Evolutionary conservation across 2,888 invertebrate genomes (phyloP), one percentile per base, ranked within the genome.

Genomic region (Steinernema hermaphroditum): DNA sequence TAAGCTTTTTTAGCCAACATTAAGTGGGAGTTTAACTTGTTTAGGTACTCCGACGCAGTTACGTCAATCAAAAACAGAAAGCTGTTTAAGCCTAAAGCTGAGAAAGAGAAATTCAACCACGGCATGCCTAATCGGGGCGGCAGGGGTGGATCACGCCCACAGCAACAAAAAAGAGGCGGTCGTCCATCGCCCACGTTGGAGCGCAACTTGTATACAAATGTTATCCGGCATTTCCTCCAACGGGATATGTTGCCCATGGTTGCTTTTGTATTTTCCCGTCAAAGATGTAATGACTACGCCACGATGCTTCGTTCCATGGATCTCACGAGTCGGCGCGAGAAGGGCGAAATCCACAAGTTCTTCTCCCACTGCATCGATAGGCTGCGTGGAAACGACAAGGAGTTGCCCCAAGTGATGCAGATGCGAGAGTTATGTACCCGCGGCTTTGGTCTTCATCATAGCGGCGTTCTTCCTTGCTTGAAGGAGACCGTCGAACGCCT

Each of bases 401-500:
- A 91, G 78, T 90, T 99, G 71, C 97, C 97, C 0, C 98, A 99
- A 90, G 91, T 93, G 24, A 77, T 89, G 29, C 89, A 90, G 74
- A 91, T 94, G 90, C 90, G 91, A 80, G 90, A 91, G 72, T 90
- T 87, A 62, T 86, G 86, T 75, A 73, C 78, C 37, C 80, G 92
- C 72, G 98, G 98, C 0, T 92, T 99, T 76, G 98, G 96, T 0
- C 92, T 98, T 2, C 98, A 98, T 88, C 98, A 98, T 88, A 96
- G 96, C 87, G 98, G 98, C 14, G 94, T 98, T 80, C 88, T 99
- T 75, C 98, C 98, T 0, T 92, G 99, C 82, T 90, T 99, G n/a
- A 98, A 97, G 87, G 98, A 99, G 90, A 94, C 97, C 70, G 96
- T 98, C 0, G 98, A 99, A 88, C 92, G 97, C 91, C 89, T 97